A percentile compares a stretch with the other conserved stretches of the same genome.
These are phyloP conservation scores for Rhodinocichla rosea DNA, from an alignment of 2,113 vertebrate genomes.

Conservation along the genomic window DNA sequence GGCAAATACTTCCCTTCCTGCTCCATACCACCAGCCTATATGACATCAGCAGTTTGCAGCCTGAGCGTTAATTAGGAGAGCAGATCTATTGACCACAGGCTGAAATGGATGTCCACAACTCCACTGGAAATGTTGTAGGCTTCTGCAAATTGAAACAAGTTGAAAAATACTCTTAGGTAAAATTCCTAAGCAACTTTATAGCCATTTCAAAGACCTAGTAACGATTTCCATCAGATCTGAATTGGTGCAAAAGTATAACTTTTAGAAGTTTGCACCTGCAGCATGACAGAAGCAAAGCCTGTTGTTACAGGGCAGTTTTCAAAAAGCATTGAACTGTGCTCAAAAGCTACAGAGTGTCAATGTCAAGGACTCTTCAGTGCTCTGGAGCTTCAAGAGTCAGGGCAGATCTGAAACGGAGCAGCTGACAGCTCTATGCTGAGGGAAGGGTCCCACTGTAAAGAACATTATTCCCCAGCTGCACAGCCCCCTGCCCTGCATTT, in stretches of 20 bases:
- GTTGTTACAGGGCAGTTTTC: not conserved
- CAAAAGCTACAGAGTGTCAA: not conserved
- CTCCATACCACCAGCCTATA: not conserved
- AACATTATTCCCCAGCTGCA: not conserved
- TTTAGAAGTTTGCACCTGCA: not conserved
- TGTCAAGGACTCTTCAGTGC: not conserved
- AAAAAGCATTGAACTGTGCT: not conserved
- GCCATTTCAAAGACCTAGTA: not conserved
- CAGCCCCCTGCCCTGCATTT: not conserved
- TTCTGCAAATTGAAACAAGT: not conserved
- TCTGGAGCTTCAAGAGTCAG: not conserved
- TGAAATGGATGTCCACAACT: not conserved
- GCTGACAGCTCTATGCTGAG: constrained; percentile 8
- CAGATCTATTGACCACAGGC: not conserved
- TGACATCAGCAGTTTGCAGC: not conserved
- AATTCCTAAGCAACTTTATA: not conserved
- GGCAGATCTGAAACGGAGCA: not conserved
- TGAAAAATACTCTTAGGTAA: not conserved
- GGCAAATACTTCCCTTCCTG: not conserved
- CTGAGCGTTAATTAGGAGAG: not conserved
- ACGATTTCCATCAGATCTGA: not conserved
- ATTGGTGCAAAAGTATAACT: not conserved
- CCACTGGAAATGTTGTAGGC: not conserved
- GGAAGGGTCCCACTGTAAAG: not conserved
- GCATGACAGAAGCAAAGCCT: not conserved